These are phyloP conservation scores for Myrmecobius fasciatus DNA, from an alignment of 2,113 vertebrate genomes.

Conservation along the genomic window DNA sequence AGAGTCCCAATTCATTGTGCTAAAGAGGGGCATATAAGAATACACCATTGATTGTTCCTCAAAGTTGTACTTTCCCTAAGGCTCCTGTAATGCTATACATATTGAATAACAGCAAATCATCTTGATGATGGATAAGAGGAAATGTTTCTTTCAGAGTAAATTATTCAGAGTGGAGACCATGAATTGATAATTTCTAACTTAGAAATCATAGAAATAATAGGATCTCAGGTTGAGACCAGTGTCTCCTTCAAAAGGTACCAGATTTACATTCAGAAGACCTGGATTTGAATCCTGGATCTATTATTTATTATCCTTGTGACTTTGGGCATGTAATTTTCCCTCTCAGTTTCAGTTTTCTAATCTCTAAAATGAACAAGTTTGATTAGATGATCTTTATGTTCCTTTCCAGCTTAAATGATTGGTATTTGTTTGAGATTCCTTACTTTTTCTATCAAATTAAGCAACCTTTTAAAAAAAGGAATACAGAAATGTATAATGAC, in stretches of 20 bases:
- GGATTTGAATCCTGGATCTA: not conserved
- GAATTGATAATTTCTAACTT: not conserved
- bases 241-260: not conserved
- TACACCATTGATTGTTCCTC: not conserved
- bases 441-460: not conserved
- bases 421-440: not conserved
- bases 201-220: not conserved
- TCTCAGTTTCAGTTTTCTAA: not conserved
- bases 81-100: not conserved
- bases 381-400: not conserved
- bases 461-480: not conserved
- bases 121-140: not conserved
- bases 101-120: not conserved
- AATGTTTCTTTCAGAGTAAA: not conserved
- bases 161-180: not conserved
- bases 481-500: not conserved
- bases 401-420: not conserved
- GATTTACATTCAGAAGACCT: not conserved
- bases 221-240: not conserved
- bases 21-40: not conserved
- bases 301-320: not conserved
- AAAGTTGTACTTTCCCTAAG: not conserved
- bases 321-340: not conserved
- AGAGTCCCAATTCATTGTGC: not conserved
- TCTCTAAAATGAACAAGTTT: not conserved